Base-by-base conservation (phyloP, 2,113 vertebrate genomes). In the Psettodes erumei region DNA sequence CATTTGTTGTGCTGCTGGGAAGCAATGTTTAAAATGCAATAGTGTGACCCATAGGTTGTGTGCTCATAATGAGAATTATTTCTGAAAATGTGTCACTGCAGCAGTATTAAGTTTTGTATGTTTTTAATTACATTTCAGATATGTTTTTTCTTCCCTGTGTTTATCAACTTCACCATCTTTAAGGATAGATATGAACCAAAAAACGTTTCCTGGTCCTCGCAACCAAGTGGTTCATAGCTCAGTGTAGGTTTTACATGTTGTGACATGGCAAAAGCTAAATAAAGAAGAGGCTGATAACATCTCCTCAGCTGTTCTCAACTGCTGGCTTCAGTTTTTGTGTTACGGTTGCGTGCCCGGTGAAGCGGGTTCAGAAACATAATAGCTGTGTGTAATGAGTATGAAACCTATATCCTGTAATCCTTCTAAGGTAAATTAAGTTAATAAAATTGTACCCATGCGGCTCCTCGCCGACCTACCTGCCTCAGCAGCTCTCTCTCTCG, bases 401-500 rank as follows among this genome's bases (percentile, higher is more conserved):
- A 38, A 25, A 58, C 21, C 2, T 10, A 12, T 1, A 8, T 7
- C 40, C 27, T 33, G 33, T n/a, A 13, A 28, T 5, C 1, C 15
- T 5, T 11, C 9, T n/a, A 3, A 35, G 19, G 2, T 27, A 2
- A 35, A 42, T 19, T 4, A 19, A 25, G 16, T 60, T 60, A n/a
- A n/a, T n/a, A n/a, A n/a, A n/a, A n/a, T n/a, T n/a, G n/a, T n/a
- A n/a, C 0, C 0, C 11, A 47, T 0, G 0, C 0, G 0, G 4
- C 23, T 54, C 73, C 47, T 16, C 7, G 12, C 11, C 6, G 25
- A 54, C 86, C 1, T 81, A 98, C 97, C 95, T 93, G 93, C 51
- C 92, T 92, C 85, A 98, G 96, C 30, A 99, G 91, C 70, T 97
- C 97, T 15, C 93, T 93, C 88, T 96, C 96, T 4, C 95, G 92